phyloP scores from a whole-genome alignment of 2,797 vertebrate genomes.

The Notamacropus eugenii region DNA sequence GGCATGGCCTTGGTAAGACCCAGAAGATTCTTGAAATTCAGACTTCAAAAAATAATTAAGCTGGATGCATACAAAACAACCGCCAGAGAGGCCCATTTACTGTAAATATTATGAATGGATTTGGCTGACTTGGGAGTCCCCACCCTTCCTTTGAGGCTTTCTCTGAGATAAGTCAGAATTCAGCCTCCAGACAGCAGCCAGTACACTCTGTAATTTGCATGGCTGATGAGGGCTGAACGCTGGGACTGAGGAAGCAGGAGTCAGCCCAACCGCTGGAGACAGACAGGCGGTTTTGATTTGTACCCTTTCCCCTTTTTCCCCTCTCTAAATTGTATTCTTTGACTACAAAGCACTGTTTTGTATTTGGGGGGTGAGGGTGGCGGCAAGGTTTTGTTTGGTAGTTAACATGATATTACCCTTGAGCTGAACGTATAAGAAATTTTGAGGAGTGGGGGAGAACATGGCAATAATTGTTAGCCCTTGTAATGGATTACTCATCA shows the following conservation, averaged over 20 bases:
- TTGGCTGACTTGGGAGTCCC: slow-evolving; percentile 84
- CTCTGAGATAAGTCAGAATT: slow-evolving; percentile 82
- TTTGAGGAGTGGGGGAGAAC: slow-evolving; percentile 7
- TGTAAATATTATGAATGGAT: slow-evolving; percentile 90
- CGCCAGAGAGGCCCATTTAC: slow-evolving; percentile 85
- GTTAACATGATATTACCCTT: slow-evolving; percentile 55
- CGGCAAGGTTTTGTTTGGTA: slow-evolving; percentile 1
- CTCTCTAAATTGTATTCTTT: slow-evolving; percentile 60
- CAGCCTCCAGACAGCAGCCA: slow-evolving; percentile 82
- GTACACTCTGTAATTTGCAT: slow-evolving; percentile 89
- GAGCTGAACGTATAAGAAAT: slow-evolving; percentile 51
- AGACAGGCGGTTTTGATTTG: slow-evolving; percentile 83
- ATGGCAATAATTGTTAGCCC: slow-evolving; percentile 45
- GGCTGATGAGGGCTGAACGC: slow-evolving; percentile 85
- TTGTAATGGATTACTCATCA: slow-evolving; percentile 77
- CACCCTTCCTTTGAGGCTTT: slow-evolving; percentile 88
- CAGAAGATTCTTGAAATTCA: slow-evolving; percentile 74
- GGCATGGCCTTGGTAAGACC: accelerated
- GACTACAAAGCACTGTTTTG: slow-evolving; percentile 62
- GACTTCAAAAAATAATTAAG: slow-evolving; percentile 83
- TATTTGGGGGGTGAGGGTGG: neutral
- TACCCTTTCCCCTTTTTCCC: slow-evolving; percentile 52
- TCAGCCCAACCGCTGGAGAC: slow-evolving; percentile 86
- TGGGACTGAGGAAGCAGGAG: slow-evolving; percentile 85
- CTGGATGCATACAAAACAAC: slow-evolving; percentile 82